A percentile compares a stretch with the other conserved stretches of the same genome.
These are phyloP conservation scores for Agrilus mali DNA, from an alignment of 2,888 invertebrate genomes.

Conservation along the genomic window DNA sequence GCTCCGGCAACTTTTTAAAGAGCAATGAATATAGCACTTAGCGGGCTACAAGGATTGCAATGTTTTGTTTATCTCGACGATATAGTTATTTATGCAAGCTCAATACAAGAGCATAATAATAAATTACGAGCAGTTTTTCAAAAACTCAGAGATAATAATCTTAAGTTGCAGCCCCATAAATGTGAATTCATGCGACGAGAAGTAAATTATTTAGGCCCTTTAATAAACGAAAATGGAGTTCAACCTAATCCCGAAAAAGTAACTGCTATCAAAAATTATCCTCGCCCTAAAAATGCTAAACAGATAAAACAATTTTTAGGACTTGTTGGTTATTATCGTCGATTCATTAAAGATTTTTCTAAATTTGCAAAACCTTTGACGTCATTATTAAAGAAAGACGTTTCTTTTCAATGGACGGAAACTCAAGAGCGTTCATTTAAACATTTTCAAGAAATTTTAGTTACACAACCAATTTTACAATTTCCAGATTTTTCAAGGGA, in stretches of 20 bases:
- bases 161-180: constrained; percentile 1
- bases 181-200: constrained; percentile 1
- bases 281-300: not conserved
- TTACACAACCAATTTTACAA: too few species aligned
- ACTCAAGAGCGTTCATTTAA: constrained; percentile 1
- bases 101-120: too few species aligned
- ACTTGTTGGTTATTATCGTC: constrained; percentile 3
- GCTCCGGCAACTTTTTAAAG: constrained; percentile 19
- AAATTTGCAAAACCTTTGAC: constrained; percentile 14
- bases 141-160: too few species aligned
- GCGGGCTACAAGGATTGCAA: constrained; percentile 14
- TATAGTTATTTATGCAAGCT: too few species aligned
- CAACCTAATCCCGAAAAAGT: constrained; percentile 4
- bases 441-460: not conserved
- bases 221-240: not conserved
- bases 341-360: constrained; percentile 4
- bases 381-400: constrained; percentile 3
- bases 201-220: constrained; percentile 1
- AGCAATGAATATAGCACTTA: constrained; percentile 18
- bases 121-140: too few species aligned
- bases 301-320: constrained; percentile 1
- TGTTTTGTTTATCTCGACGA: constrained; percentile 26
- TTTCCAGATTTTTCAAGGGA: too few species aligned
- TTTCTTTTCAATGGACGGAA: not conserved
- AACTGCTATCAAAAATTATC: constrained; percentile 1